These are phyloP conservation scores for Microcebus jonahi DNA, from an alignment of 2,113 vertebrate genomes.

Conservation along the genomic window DNA sequence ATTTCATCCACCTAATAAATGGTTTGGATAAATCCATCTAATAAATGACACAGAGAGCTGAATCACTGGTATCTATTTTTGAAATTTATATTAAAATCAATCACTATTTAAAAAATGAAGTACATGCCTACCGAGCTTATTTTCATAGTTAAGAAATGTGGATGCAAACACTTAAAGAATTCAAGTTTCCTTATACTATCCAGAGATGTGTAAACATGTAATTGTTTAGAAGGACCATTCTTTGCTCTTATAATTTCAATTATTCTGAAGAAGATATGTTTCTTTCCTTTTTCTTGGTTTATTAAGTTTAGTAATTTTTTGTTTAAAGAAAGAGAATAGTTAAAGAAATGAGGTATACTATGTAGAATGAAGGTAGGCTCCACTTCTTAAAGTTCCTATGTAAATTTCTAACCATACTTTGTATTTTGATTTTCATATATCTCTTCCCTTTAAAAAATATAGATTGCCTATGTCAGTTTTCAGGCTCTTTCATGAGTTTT, in stretches of 20 bases:
- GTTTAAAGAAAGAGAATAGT: neutral
- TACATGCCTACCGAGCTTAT: neutral
- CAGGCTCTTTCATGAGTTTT: neutral
- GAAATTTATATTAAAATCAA: constrained; percentile 49
- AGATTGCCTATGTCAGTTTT: neutral
- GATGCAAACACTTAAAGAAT: neutral
- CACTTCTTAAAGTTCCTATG: neutral
- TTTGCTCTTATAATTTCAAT: neutral
- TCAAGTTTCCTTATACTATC: neutral
- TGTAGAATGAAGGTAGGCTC: neutral
- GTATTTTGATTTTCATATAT: neutral
- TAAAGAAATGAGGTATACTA: neutral
- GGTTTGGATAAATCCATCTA: neutral
- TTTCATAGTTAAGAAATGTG: constrained; percentile 16
- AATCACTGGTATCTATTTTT: constrained; percentile 46
- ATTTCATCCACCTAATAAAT: neutral
- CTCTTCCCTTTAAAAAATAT: neutral
- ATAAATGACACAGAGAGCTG: neutral
- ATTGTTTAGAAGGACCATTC: neutral
- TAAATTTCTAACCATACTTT: neutral
- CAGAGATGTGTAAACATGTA: neutral
- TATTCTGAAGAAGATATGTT: neutral
- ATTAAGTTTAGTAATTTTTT: neutral
- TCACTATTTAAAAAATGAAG: neutral
- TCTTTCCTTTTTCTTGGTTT: neutral